Conservation (phyloP, 1,140 invertebrate genomes). For the Diorhabda sublineata region DNA sequence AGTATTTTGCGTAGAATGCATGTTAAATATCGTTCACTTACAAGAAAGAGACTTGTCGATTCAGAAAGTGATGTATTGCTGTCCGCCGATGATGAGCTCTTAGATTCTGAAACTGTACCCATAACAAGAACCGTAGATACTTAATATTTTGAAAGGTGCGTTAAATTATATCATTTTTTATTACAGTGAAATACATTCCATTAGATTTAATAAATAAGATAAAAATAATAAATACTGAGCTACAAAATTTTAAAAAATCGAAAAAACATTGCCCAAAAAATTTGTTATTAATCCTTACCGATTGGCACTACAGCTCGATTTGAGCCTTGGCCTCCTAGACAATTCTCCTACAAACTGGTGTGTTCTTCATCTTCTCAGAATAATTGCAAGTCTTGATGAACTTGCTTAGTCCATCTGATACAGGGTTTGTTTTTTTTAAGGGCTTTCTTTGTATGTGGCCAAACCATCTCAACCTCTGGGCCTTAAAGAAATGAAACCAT, state of each 20-base stretch:
- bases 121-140: constrained; percentile 15
- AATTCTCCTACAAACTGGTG: too few species aligned
- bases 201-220: too few species aligned
- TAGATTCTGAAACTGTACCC: constrained; percentile 28
- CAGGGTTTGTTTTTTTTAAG: too few species aligned
- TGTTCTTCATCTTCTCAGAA: too few species aligned
- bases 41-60: constrained; percentile 41
- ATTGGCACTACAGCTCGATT: background rate
- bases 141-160: background rate
- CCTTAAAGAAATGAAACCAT: too few species aligned
- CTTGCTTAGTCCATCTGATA: too few species aligned
- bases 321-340: background rate
- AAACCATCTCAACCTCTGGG: too few species aligned
- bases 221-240: too few species aligned
- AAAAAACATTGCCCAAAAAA: background rate
- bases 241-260: background rate
- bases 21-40: constrained; percentile 51
- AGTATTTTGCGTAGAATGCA: constrained; percentile 47
- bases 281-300: background rate
- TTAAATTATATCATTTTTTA: background rate
- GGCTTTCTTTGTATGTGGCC: too few species aligned
- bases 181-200: too few species aligned
- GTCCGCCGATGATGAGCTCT: constrained; percentile 41
- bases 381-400: too few species aligned
- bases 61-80: constrained; percentile 53